Percentiles rank a stretch among this genome's conserved stretches.
Evolutionary conservation across 1,140 invertebrate genomes (phyloP).

Genomic region (Thalassaphorura encarpata): DNA sequence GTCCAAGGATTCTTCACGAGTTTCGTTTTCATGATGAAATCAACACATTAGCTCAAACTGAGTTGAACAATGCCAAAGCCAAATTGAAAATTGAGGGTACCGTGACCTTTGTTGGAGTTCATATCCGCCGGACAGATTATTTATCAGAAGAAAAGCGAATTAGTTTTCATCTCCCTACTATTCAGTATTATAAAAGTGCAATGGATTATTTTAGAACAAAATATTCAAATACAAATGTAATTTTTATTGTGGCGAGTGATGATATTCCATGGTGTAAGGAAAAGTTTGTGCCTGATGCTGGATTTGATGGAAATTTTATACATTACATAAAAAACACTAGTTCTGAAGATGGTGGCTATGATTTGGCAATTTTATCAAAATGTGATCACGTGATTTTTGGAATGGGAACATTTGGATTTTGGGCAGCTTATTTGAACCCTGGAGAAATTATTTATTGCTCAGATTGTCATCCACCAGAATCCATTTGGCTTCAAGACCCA

Average conservation of each 20-base stretch:
- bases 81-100: background rate
- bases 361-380: background rate
- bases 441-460: background rate
- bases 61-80: background rate
- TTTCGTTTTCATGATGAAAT: background rate
- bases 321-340: background rate
- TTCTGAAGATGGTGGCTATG: background rate
- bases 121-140: background rate
- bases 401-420: constrained; percentile 1
- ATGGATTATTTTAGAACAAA: background rate
- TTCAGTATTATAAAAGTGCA: background rate
- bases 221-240: background rate
- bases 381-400: constrained; percentile 3
- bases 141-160: background rate
- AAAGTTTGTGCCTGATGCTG: background rate
- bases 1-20: background rate
- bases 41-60: background rate
- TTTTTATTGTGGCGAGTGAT: constrained; percentile 2
- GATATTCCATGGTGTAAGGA: background rate
- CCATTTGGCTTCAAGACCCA: too few species aligned
- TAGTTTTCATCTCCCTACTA: background rate
- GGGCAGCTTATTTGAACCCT: background rate
- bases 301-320: background rate
- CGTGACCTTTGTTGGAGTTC: background rate
- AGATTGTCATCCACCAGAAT: too few species aligned